phyloP scores from a whole-genome alignment of 2,888 invertebrate genomes.

The Aporophyla nigra region DNA sequence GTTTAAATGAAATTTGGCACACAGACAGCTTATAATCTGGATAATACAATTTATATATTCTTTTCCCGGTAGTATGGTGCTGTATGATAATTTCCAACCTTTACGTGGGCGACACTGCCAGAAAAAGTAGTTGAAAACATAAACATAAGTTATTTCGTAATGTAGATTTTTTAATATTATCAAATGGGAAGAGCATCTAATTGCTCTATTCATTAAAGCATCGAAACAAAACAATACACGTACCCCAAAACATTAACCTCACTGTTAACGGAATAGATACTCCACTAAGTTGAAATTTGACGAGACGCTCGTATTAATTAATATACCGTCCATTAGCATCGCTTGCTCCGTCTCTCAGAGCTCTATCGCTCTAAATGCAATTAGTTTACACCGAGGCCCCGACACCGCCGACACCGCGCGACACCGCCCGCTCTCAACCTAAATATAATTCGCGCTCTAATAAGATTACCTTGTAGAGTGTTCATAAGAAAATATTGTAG shows the following conservation, averaged over 20 bases:
- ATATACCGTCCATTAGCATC: conserved; percentile 90
- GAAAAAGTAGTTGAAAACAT: too few relatives aligned
- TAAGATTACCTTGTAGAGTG: conserved; percentile 83
- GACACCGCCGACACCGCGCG: conserved; percentile 81
- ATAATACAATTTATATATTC: too few relatives aligned
- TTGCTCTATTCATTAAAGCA: conserved; percentile 6
- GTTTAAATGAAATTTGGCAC: too few relatives aligned
- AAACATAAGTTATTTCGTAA: too few relatives aligned
- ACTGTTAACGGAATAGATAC: conserved; percentile 79
- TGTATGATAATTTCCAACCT: too few relatives aligned
- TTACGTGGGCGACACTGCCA: too few relatives aligned
- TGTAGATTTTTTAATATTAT: too few relatives aligned
- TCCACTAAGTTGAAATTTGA: conserved; percentile 83
- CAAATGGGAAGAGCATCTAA: background rate
- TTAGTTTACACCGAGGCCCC: conserved; percentile 83
- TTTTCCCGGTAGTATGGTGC: too few relatives aligned
- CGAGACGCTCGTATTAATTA: conserved; percentile 88
- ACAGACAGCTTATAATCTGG: too few relatives aligned
- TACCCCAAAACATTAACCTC: conserved; percentile 65
- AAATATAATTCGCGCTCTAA: conserved; percentile 87
- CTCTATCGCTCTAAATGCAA: conserved; percentile 88
- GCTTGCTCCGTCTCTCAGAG: conserved; percentile 83
- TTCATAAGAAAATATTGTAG: conserved; percentile 85
- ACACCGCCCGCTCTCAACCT: conserved; percentile 84
- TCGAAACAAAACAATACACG: conserved; percentile 32